A percentile compares a stretch with the other conserved stretches of the same genome.
Evolutionary conservation across 2,113 vertebrate species (phyloP).

Genomic region (Anas platyrhynchos): DNA sequence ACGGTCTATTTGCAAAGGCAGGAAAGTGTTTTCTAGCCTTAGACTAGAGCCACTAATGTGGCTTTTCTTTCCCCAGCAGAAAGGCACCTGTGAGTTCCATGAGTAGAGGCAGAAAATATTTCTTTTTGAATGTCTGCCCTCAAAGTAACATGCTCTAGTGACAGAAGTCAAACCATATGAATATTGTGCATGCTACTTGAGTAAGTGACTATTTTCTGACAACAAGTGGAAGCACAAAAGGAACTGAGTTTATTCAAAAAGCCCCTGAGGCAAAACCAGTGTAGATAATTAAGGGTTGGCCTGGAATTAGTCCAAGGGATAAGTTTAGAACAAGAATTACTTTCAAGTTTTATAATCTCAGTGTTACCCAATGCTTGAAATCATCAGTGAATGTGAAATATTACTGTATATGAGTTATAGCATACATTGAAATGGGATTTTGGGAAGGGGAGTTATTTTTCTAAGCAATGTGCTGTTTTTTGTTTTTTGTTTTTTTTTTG

Average conservation of each 20-base stretch:
- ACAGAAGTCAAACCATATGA: background rate
- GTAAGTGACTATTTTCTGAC: background rate
- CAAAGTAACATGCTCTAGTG: background rate
- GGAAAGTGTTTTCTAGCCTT: constrained; percentile 75
- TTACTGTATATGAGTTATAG: background rate
- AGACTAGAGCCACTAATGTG: too few relatives aligned
- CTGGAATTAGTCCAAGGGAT: background rate
- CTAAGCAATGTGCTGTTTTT: background rate
- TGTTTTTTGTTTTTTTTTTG: background rate
- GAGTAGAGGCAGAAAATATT: background rate
- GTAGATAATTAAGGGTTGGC: background rate
- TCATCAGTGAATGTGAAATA: constrained; percentile 6
- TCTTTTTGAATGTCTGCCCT: background rate
- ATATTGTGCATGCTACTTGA: background rate
- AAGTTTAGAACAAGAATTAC: background rate
- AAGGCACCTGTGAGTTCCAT: background rate
- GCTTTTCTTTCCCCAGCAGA: background rate
- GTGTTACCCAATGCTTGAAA: background rate
- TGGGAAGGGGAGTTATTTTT: background rate
- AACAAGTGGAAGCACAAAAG: background rate
- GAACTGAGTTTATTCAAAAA: background rate
- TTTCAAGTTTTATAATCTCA: background rate
- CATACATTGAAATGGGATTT: background rate
- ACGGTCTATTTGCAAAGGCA: constrained; percentile 33
- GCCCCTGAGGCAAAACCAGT: background rate